Base-by-base conservation (phyloP, 2,888 invertebrate species). In the Harpagoxenus sublaevis region DNA sequence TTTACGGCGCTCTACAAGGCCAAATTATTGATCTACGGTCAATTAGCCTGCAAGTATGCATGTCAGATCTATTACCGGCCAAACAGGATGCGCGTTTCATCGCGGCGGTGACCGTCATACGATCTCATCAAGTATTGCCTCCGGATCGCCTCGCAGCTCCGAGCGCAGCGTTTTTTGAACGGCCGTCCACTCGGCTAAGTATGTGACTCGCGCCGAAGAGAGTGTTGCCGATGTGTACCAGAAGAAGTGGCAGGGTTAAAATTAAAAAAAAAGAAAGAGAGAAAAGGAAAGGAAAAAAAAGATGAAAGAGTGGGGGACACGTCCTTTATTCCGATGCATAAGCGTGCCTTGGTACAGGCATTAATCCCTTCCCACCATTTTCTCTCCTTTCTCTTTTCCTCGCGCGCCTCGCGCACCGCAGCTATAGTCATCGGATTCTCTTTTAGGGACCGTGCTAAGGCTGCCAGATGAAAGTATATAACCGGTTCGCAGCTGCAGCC, bases 401-500 rank as follows among this genome's bases (percentile, higher is more conserved):
- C 74, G 74, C 83, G 51, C 18, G 71, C 82, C 85, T 77, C 78
- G 74, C 73, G 66, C 82, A 73, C 86, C 81, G 73, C 74, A 71
- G 75, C 87, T 90, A 87, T 87, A 88, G 89, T 86, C 90, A 91
- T 89, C 88, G 89, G 89, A 88, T 89, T 89, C 88, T 90, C 91
- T 91, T 89, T 90, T 91, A 89, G 90, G 91, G 89, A 88, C 89
- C 87, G 89, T 89, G 92, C 89, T 88, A 87, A 90, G 89, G 88
- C 92, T 89, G 89, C 91, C 91, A 89, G 92, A 92, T 92, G 92
- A 92, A 91, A 93, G 93, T 93, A 92, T 91, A 93, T 94, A 94
- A 94, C 94, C 94, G 94, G 94, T 94, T 94, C 94, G 94, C 94
- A 94, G 94, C 94, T 94, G 94, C 94, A 92, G 92, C 91, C 92